Percentiles rank a stretch among this genome's conserved stretches.
These are phyloP conservation scores for Ochropleura leucogaster DNA, from an alignment of 2,888 invertebrate genomes.

Conservation along the genomic window DNA sequence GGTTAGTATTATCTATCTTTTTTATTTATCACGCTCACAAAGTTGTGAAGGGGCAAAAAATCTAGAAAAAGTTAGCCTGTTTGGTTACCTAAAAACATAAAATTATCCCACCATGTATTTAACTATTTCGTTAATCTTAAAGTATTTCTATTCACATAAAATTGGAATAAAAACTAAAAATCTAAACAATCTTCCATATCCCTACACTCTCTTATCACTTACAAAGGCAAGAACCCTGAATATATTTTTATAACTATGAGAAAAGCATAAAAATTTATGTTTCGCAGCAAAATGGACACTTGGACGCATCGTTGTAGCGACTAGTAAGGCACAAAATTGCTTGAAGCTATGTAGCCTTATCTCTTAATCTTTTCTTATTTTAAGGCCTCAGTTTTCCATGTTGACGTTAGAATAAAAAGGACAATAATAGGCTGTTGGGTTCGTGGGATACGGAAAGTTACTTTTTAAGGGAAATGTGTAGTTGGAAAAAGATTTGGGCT, in stretches of 20 bases:
- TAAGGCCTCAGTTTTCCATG: constrained; percentile 33
- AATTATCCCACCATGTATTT: background rate
- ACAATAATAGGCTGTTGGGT: constrained; percentile 20
- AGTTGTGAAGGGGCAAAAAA: no score
- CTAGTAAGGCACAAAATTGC: constrained; percentile 49
- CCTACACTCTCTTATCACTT: constrained; percentile 53
- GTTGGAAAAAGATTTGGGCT: background rate
- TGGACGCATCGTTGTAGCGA: constrained; percentile 60
- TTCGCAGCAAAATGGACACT: constrained; percentile 60
- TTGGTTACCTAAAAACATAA: background rate
- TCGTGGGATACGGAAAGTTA: background rate
- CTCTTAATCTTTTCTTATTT: constrained; percentile 63
- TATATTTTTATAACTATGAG: constrained; percentile 65
- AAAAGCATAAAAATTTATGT: constrained; percentile 64
- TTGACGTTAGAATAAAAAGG: constrained; percentile 38
- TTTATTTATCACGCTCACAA: no score
- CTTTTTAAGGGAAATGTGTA: constrained; percentile 3
- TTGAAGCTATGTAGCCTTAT: constrained; percentile 34
- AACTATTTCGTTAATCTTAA: background rate
- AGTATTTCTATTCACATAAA: background rate
- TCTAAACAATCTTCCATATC: constrained; percentile 8
- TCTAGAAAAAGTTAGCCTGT: no score
- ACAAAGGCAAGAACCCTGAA: constrained; percentile 50
- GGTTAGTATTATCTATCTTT: no score
- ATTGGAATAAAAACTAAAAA: background rate